phyloP scores from a whole-genome alignment of 2,888 invertebrate species.

The Ganaspis brasiliensis region DNA sequence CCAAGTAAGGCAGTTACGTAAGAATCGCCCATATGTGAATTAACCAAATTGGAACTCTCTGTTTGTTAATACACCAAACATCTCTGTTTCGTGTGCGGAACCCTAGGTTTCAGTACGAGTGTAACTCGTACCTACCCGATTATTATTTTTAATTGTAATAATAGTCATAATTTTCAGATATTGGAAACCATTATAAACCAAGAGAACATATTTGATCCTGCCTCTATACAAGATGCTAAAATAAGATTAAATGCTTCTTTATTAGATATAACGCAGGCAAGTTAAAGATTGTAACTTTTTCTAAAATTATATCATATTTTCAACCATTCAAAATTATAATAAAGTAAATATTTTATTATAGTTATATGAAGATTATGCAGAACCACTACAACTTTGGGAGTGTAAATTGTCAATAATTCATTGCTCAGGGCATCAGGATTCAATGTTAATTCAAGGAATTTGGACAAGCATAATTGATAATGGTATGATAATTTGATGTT shows the following conservation, averaged over 20 bases:
- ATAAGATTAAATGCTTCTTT: constrained; percentile 90
- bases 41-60: too few species aligned
- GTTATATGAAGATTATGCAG: constrained; percentile 96
- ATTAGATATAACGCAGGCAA: constrained; percentile 92
- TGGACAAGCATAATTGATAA: constrained; percentile 92
- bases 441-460: constrained; percentile 92
- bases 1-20: too few species aligned
- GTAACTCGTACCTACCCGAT: too few species aligned
- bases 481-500: constrained; percentile 72
- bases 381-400: constrained; percentile 94
- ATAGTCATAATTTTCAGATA: constrained; percentile 82
- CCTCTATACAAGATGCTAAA: constrained; percentile 82
- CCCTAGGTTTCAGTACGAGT: too few species aligned
- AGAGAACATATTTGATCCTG: constrained; percentile 70
- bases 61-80: too few species aligned
- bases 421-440: constrained; percentile 96
- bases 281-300: constrained; percentile 5
- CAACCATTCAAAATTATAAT: background rate
- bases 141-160: too few species aligned
- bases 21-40: too few species aligned
- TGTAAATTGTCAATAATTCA: constrained; percentile 97
- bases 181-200: constrained; percentile 85
- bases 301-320: background rate
- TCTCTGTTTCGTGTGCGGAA: too few species aligned
- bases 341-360: constrained; percentile 72